Base-by-base conservation (phyloP, 2,888 invertebrate species). In the Agonopterix subpropinquella region DNA sequence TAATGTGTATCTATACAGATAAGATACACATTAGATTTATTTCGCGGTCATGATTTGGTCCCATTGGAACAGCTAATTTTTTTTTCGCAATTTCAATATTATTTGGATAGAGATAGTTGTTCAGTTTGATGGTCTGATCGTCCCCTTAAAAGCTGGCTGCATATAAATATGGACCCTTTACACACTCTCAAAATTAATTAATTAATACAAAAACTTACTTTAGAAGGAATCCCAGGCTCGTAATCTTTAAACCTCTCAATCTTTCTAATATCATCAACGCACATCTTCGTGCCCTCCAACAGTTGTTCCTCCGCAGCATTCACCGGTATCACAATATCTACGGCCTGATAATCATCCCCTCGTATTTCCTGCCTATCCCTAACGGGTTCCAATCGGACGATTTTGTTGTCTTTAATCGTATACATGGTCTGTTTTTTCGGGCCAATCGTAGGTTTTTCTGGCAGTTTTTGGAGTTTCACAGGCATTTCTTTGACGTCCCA, bases 181-280 rank as follows among this genome's bases (percentile, higher is more conserved):
- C 2, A 13, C 2, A 13, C 13, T 13, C 28, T 28, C 28, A 28
- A 28, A 28, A 28, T 28, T 28, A 28, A 28, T 28, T 5, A 28
- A n/a, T n/a, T n/a, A 28, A 18, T 18, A 18, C 28, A 28, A 1
- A 28, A 28, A 44, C 8, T 8, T 59, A 90, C 90, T 74, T 89
- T 90, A 1, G 89, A 88, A 47, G 90, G 90, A 55, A 67, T 62
- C 13, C 91, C 91, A 48, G 84, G 79, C 37, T 84, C 72, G 66
- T 90, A 91, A 56, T 90, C 83, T 57, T 81, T 75, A 59, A 91
- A 91, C 57, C 85, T 76, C 1, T 89, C 87, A 56, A 90, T 81
- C 53, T 81, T 83, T 66, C 69, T 87, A 28, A 91, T 90, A 59
- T 91, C 87, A 62, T 89, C 89, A 18, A 89, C 49, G 42, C 70